Base-by-base conservation (phyloP, 2,797 vertebrate species). In the Mormyrops boulengeri region DNA sequence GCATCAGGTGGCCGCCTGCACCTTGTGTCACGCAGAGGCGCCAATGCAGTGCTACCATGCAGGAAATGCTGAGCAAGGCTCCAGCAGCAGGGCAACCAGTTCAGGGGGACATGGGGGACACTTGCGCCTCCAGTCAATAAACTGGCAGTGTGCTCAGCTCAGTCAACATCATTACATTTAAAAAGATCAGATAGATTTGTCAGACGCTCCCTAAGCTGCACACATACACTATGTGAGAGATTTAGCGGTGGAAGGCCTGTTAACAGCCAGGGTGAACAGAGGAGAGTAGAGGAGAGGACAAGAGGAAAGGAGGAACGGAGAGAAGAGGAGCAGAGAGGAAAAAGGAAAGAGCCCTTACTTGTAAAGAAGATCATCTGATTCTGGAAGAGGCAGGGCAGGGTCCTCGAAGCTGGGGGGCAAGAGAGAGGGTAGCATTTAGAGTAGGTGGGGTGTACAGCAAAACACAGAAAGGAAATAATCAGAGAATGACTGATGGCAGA, bases 281-380 rank as follows among this genome's bases (percentile, higher is more conserved):
- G 4, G 3, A 69, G 12, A 14, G 30, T 17, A 26, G 57, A 57
- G 55, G 55, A 60, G 19, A 60, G 55, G 19, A 60, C 6, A 60
- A 60, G n/a, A 62, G n/a, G 52, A 3, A 53, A 53, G 52, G 12
- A 53, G 52, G n/a, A 62, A 62, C 5, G 11, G 12, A 34, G 30
- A 69, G 26, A 73, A 34, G 66, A 34, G 69, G 17, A 17, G 3
- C 26, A 0, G 9, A 9, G 26, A 66, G 11, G 26, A 66, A 30
- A 47, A 73, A 80, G 47, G 52, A 53, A 57, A 62, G 53, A 69
- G 77, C 87, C 92, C 97, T 98, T 97, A 98, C 98, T 98, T 98
- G 96, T 98, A 96, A 92, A 98, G 96, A 94, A 98, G 97, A 88
- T 98, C 97, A n/a, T 98, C 97, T 30, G 97, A 97, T 93, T 98